A percentile compares a stretch with the other conserved stretches of the same genome.
These are phyloP conservation scores for Psittacula derbiana DNA, from an alignment of 2,797 vertebrate genomes.

Conservation along the genomic window DNA sequence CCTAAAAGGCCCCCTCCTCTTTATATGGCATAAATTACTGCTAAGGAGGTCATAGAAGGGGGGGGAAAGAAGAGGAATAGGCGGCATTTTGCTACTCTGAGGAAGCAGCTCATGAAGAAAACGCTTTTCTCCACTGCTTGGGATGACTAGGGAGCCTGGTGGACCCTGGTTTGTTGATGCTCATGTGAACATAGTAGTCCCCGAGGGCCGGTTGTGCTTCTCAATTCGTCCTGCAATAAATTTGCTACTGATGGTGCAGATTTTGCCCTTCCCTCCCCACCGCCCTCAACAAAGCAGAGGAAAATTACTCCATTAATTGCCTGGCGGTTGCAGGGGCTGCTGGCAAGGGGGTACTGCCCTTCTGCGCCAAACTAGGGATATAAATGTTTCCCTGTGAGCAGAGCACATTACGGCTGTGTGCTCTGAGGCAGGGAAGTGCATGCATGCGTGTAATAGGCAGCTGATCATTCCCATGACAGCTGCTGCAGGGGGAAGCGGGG, in stretches of 20 bases:
- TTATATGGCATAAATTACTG: conserved; percentile 8
- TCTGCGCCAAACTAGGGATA: conserved; percentile 77
- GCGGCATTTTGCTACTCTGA: neutral
- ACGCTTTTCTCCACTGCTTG: conserved; percentile 5
- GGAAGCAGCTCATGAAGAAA: neutral
- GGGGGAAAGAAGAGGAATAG: neutral
- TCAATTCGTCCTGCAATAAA: conserved; percentile 37
- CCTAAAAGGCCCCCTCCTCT: neutral
- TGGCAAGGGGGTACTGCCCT: conserved; percentile 28
- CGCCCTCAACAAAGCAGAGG: conserved; percentile 7
- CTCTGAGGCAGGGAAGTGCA: conserved; percentile 79
- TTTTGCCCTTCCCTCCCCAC: conserved; percentile 46
- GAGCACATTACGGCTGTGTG: conserved; percentile 76
- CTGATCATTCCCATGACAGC: conserved; percentile 89
- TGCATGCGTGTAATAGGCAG: conserved; percentile 89
- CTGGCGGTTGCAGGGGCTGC: neutral
- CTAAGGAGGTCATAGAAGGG: neutral
- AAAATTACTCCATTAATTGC: conserved; percentile 41
- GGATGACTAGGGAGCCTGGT: conserved; percentile 60
- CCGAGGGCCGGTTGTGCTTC: neutral
- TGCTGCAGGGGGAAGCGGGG: conserved; percentile 54
- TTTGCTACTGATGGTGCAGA: conserved; percentile 44
- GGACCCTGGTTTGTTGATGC: conserved; percentile 40
- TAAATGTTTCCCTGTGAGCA: conserved; percentile 84
- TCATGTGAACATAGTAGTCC: conserved; percentile 32